These are phyloP conservation scores for Caenorhabditis remanei DNA, from an alignment of 1,140 invertebrate genomes.

Conservation along the genomic window DNA sequence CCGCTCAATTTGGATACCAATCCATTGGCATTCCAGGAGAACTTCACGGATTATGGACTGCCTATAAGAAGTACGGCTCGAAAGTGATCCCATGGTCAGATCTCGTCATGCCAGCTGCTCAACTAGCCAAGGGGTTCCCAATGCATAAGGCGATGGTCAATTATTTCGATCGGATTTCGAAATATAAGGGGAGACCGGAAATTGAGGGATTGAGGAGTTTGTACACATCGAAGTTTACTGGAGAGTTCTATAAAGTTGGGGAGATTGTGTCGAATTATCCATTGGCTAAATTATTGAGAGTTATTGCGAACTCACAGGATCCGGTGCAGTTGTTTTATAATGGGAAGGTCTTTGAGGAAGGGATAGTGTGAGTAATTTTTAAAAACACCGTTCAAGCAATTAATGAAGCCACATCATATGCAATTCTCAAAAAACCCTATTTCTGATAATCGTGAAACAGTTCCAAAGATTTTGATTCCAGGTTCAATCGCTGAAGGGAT, in stretches of 20 bases:
- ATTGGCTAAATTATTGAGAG: conserved; percentile 12
- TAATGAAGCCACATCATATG: too few species aligned
- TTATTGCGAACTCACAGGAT: conserved; percentile 27
- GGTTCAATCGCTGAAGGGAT: conserved; percentile 23
- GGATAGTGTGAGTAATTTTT: too few species aligned
- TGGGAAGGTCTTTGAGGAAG: not conserved
- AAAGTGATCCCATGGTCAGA: conserved; percentile 85
- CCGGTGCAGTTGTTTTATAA: conserved; percentile 46
- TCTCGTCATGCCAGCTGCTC: conserved; percentile 84
- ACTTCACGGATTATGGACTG: conserved; percentile 87
- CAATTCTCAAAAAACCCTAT: too few species aligned
- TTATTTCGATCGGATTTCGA: conserved; percentile 12
- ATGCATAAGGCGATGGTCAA: conserved; percentile 81
- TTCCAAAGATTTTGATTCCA: not conserved
- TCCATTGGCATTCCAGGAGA: conserved; percentile 90
- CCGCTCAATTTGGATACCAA: conserved; percentile 81
- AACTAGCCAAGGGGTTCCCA: conserved; percentile 85
- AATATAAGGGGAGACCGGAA: not conserved
- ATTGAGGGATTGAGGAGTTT: not conserved
- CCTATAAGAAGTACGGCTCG: conserved; percentile 85
- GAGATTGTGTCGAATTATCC: conserved; percentile 42
- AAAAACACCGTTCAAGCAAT: too few species aligned
- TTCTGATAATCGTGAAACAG: not conserved
- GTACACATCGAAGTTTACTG: conserved; percentile 39
- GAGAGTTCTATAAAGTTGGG: conserved; percentile 39